Conservation (phyloP, 2,888 invertebrate species). For the Macaria notata region DNA sequence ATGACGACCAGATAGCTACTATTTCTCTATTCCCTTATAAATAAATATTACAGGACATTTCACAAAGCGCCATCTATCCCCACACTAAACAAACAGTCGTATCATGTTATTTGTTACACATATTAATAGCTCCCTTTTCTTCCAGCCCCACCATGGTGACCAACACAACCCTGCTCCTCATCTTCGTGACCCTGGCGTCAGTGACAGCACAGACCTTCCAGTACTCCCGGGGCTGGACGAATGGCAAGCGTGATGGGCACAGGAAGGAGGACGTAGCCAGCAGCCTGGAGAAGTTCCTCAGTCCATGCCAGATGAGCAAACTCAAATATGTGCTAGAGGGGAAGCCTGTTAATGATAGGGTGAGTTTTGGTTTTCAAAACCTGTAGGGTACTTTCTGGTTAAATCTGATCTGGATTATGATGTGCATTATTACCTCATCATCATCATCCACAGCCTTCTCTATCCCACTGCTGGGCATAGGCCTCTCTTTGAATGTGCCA, state of each 20-base stretch:
- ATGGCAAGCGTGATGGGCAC: slow-evolving; percentile 83
- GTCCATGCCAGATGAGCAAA: slow-evolving; percentile 76
- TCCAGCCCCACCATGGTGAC: slow-evolving; percentile 53
- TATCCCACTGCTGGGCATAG: too few relatives aligned
- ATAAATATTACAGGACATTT: too few relatives aligned
- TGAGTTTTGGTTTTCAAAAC: slow-evolving; percentile 35
- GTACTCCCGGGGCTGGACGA: slow-evolving; percentile 90
- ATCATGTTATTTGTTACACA: not conserved
- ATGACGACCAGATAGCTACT: too few relatives aligned
- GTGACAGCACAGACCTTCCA: slow-evolving; percentile 87
- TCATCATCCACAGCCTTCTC: too few relatives aligned
- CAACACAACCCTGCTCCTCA: slow-evolving; percentile 56
- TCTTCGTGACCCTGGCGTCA: slow-evolving; percentile 67
- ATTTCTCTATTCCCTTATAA: too few relatives aligned
- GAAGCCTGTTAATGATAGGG: slow-evolving; percentile 72
- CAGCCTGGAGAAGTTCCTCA: slow-evolving; percentile 60
- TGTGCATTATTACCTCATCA: too few relatives aligned
- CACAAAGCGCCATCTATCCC: too few relatives aligned
- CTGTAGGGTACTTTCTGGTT: not conserved
- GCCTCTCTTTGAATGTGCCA: too few relatives aligned
- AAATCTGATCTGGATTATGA: too few relatives aligned
- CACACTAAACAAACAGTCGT: too few relatives aligned
- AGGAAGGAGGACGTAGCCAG: slow-evolving; percentile 43
- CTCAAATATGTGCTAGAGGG: slow-evolving; percentile 77
- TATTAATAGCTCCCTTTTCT: slow-evolving; percentile 9